Conservation (phyloP, 2,113 vertebrate species). For the Actinemys pallida region DNA sequence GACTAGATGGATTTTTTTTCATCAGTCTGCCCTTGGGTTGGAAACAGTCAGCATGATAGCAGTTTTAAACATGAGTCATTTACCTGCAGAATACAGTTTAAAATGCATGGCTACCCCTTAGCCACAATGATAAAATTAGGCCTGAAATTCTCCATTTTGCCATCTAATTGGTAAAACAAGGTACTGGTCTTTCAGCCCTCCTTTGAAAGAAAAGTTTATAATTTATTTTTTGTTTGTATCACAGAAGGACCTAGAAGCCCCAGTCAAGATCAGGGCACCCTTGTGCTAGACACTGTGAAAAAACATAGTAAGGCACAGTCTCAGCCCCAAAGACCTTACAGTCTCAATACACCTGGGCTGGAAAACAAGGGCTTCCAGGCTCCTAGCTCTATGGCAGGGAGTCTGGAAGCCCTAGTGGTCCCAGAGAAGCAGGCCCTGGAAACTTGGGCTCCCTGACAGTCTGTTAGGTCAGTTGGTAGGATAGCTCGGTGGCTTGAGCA, state of each 20-base stretch:
- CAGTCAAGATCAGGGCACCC: neutral
- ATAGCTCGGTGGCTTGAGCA: too few species aligned
- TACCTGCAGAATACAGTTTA: neutral
- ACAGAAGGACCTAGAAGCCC: neutral
- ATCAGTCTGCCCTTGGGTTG: neutral
- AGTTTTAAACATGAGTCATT: neutral
- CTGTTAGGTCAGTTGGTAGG: neutral
- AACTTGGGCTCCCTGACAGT: neutral
- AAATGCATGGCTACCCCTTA: neutral
- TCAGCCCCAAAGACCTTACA: neutral
- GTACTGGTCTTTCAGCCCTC: slow-evolving; percentile 3
- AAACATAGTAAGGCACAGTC: neutral
- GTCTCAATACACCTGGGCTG: neutral
- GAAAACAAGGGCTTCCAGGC: neutral
- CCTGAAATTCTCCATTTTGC: slow-evolving; percentile 26
- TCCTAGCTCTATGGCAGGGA: neutral
- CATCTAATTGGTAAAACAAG: neutral
- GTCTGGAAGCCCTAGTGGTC: neutral
- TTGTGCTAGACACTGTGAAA: neutral
- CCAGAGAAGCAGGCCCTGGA: neutral
- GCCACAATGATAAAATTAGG: slow-evolving; percentile 2
- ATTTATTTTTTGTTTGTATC: neutral
- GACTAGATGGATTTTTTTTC: neutral
- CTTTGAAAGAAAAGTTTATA: slow-evolving; percentile 4
- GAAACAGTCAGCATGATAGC: neutral